Base-by-base conservation (phyloP, 2,113 vertebrate species). In the Pristiophorus japonicus region DNA sequence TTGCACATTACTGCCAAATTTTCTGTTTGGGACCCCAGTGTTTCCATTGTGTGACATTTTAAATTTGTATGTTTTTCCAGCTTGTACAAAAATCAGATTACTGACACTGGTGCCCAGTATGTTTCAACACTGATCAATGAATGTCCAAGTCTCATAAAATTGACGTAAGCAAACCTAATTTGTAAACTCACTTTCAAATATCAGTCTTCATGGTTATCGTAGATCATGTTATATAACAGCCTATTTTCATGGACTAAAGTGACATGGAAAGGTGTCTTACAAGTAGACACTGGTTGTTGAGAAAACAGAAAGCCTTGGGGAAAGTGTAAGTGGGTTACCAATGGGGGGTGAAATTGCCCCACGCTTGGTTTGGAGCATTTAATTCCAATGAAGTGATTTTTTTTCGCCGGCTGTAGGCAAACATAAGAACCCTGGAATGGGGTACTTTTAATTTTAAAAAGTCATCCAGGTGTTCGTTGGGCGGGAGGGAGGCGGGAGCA, bases 51-150 rank as follows among this genome's bases (percentile, higher is more conserved):
- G n/a, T 42, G 16, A 78, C 5, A 18, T 6, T 20, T 20, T 42
- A 45, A 6, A 81, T 42, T 81, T 30, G 12, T 59, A 51, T 4
- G 59, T 97, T 97, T 97, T 96, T 96, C 24, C 97, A 99, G 99
- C 59, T 98, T 99, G 94, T 99, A 99, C 97, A 99, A 97, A 97
- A 99, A 99, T 96, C 97, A 98, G 87, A 99, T 99, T 97, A 99
- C 99, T 2, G 99, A 99, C 30, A 96, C 97, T 0, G 99, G 99
- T 97, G 99, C 98, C 96, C 97, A 96, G 88, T 98, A 98, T 0
- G 96, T 99, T 10, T 98, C 98, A 96, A 97, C 97, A 96, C 98
- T 99, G 67, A 98, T 99, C 96, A 97, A 98, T 63, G 98, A 98
- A 94, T 99, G 99, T 96, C 98, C 98, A 95, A 97, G 97, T 96